Base-by-base conservation (phyloP, 1,140 invertebrate species). In the Propsilocerus akamusi region DNA sequence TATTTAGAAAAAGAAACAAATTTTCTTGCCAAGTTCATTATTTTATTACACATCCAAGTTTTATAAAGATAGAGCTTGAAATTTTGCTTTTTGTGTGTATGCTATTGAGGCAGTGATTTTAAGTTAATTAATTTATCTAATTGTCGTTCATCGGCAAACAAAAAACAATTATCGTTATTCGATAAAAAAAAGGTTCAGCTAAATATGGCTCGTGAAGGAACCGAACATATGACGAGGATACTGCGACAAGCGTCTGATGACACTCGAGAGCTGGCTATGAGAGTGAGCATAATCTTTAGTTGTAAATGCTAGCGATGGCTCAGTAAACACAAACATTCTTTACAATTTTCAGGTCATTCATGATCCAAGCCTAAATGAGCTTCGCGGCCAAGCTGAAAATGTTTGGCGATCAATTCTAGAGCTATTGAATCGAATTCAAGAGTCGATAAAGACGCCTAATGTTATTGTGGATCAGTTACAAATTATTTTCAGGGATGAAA, bases 401-500 rank as follows among this genome's bases (percentile, higher is more conserved):
- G 17, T 41, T 20, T 41, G 34, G 34, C 12, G 17, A 17, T 20
- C 34, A 41, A 17, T 41, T 20, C 10, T 41, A 2, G 34, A 41
- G 11, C 17, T 41, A 8, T 20, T 41, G 22, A 41, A 41, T 17
- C 14, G 34, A 41, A 5, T 41, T 8, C 2, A 20, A 41, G 34
- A 41, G 22, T 20, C 34, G 22, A 20, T 48, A 0, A 48, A 12
- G 5, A 26, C 25, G 11, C 47, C 47, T 6, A 25, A 48, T 26
- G 5, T 26, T 12, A 14, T 48, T 14, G 25, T 25, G 12, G 47
- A 48, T 26, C 47, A 48, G n/a, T 26, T 48, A 28, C 47, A 48
- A 26, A 48, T 48, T n/a, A 26, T 48, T 12, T 48, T 48, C 10
- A 12, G 47, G 5, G 47, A 48, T 48, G 47, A 48, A 26, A 48